A percentile compares a stretch with the other conserved stretches of the same genome.
These are phyloP conservation scores for Ophiodon elongatus DNA, from an alignment of 2,113 vertebrate genomes.

Conservation along the genomic window DNA sequence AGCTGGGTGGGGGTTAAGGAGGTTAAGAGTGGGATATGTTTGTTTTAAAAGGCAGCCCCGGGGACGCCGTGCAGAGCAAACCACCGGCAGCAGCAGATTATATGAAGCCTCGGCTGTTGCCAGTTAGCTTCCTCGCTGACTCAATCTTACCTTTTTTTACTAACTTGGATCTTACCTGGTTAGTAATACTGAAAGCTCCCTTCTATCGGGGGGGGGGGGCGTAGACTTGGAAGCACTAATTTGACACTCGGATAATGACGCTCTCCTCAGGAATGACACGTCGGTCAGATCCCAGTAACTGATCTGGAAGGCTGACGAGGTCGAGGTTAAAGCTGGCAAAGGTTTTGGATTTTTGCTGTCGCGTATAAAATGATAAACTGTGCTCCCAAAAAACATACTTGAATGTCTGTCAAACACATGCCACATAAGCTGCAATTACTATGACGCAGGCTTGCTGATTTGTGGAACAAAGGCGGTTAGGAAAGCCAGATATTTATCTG, in stretches of 20 bases:
- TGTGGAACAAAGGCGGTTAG: conserved; percentile 35
- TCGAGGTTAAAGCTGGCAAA: conserved; percentile 62
- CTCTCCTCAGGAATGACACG: conserved; percentile 65
- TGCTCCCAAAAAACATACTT: conserved; percentile 50
- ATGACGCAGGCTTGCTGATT: conserved; percentile 40
- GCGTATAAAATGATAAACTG: conserved; percentile 60
- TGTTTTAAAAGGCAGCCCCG: conserved; percentile 68
- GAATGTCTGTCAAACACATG: conserved; percentile 51
- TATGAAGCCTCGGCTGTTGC: conserved; percentile 84
- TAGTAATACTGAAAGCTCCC: conserved; percentile 24
- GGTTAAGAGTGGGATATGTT: conserved; percentile 72
- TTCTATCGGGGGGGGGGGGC: conserved; percentile 5
- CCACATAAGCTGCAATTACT: conserved; percentile 62
- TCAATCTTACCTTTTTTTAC: conserved; percentile 1
- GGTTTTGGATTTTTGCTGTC: conserved; percentile 65
- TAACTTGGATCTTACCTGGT: conserved; percentile 33
- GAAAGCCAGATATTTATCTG: conserved; percentile 35
- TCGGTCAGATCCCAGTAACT: conserved; percentile 55
- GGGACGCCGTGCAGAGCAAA: conserved; percentile 41
- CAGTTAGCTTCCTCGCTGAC: conserved; percentile 35
- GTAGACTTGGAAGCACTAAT: not conserved
- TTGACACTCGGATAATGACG: conserved; percentile 11
- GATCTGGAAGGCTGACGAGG: conserved; percentile 49
- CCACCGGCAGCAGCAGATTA: conserved; percentile 49
- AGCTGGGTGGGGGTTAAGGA: conserved; percentile 63